Conservation (phyloP, 2,113 vertebrate genomes). For the Xiphorhynchus elegans region DNA sequence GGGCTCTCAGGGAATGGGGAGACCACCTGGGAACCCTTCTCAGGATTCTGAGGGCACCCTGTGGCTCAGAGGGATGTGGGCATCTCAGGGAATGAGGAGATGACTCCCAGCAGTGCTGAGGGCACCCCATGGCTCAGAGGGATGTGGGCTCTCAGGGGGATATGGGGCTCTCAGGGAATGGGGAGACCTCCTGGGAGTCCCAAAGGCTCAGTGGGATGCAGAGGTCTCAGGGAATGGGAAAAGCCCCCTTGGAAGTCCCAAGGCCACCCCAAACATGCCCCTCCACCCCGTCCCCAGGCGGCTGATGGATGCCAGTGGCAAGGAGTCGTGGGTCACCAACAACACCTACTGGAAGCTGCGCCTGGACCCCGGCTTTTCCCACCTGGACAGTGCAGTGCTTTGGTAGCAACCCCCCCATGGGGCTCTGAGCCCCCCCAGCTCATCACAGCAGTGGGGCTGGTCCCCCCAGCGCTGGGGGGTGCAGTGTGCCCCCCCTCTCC, state of each 20-base stretch:
- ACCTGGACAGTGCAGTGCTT: constrained; percentile 83
- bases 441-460: background rate
- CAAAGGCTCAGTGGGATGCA: background rate
- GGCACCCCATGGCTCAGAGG: too few relatives aligned
- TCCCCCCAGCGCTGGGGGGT: background rate
- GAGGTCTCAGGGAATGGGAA: background rate
- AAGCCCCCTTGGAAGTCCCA: background rate
- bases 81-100: background rate
- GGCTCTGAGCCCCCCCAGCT: background rate
- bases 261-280: background rate
- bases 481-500: background rate
- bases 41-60: background rate
- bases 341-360: constrained; percentile 89
- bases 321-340: constrained; percentile 87
- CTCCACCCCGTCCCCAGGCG: constrained; percentile 60
- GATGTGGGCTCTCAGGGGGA: too few relatives aligned
- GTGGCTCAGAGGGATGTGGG: background rate
- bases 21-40: too few relatives aligned
- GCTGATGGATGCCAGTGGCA: constrained; percentile 75
- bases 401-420: constrained; percentile 74
- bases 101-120: too few relatives aligned
- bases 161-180: background rate
- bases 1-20: too few relatives aligned
- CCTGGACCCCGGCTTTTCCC: constrained; percentile 82
- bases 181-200: background rate